phyloP scores from a whole-genome alignment of 2,113 vertebrate species.

The Pseudopipra pipra region DNA sequence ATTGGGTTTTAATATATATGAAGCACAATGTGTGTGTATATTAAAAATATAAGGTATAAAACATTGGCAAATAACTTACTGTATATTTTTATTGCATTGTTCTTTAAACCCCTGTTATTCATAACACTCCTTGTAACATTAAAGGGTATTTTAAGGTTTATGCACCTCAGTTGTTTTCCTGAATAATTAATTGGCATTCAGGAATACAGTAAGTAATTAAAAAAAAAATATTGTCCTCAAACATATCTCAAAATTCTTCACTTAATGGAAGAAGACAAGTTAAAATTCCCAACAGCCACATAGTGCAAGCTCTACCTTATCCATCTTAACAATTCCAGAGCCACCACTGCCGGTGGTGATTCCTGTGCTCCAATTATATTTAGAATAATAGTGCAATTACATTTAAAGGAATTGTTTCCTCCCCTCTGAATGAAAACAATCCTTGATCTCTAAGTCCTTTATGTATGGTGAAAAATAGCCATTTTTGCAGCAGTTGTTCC shows the following conservation, averaged over 20 bases:
- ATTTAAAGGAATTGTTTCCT: background rate
- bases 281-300: background rate
- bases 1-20: background rate
- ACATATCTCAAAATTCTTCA: background rate
- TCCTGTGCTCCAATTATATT: background rate
- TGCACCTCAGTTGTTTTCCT: background rate
- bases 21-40: background rate
- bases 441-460: background rate
- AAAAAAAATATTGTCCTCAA: background rate
- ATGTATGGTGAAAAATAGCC: background rate
- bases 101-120: background rate
- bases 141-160: background rate
- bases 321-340: background rate
- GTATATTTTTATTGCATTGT: background rate
- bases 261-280: background rate
- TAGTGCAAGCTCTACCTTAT: background rate
- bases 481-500: background rate
- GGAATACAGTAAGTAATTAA: background rate
- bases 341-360: fast-evolving
- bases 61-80: background rate
- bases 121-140: background rate
- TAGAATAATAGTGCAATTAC: background rate
- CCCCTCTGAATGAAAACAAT: background rate
- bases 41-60: background rate
- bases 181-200: background rate